Evolutionary conservation across 1,140 invertebrate species (phyloP), one percentile per base, ranked within the genome.

Genomic region (Drosophila bipectinata): DNA sequence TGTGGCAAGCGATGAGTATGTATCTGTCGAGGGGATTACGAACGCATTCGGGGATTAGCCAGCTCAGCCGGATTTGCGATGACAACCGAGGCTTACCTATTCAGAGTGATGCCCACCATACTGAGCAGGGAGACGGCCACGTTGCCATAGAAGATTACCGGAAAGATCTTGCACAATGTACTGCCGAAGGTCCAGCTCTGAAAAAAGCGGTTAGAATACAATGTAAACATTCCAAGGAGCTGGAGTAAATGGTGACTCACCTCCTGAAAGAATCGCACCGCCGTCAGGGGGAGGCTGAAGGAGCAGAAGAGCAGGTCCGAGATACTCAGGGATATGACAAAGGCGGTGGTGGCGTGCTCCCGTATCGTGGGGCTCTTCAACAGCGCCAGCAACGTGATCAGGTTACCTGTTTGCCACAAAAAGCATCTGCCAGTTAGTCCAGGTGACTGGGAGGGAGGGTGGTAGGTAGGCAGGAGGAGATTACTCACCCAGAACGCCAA

Each of bases 81-180:
- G 9, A 44, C 5, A 44, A 15, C 14, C 18, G 15, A 7, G 32
- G 12, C 60, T 90, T 92, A 97, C 96, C 97, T 95, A 92, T 98
- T 98, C 52, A 98, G 93, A 14, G 97, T 97, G 75, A 98, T 98
- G 62, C 96, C 96, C 30, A 97, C 96, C 95, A 98, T 98, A 80
- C 96, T 97, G 45, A 98, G 93, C 24, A 98, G 92, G 0, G 96
- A 97, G 10, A 97, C 95, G 1, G 96, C 97, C 10, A 98, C 96
- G 88, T 98, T 98, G 56, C 96, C 96, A 91, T 98, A 98, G 92
- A 97, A 97, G 77, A 98, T 95, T 68, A 98, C 95, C 0, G 97
- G 97, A 92, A 98, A 98, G 84, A 97, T 93, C 90, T 95, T 94
- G 91, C 97, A 98, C 10, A 97, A 93, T 1, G 93, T 93, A 1